Evolutionary conservation across 2,888 invertebrate species (phyloP).

Genomic region (Cephus runcator): DNA sequence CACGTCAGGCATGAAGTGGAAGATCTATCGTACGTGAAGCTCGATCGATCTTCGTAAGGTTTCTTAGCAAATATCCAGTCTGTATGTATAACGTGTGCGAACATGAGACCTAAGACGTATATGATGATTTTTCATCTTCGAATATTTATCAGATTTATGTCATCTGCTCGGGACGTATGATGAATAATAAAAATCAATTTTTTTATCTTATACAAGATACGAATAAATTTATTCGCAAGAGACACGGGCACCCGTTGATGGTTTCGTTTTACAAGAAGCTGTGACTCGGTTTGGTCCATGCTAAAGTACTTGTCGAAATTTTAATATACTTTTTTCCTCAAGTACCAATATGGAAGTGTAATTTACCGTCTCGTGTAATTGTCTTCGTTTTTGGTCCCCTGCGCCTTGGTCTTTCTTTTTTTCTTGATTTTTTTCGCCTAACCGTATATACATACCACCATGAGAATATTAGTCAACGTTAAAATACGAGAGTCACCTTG

Average conservation of each 20-base stretch:
- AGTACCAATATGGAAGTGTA: not conserved
- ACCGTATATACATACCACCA: not conserved
- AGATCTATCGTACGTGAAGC: not conserved
- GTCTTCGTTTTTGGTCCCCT: not conserved
- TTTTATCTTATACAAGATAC: not conserved
- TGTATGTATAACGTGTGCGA: not conserved
- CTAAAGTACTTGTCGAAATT: not conserved
- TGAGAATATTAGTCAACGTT: not conserved
- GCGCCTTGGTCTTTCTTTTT: not conserved
- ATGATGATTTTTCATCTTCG: not conserved
- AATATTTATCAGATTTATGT: not conserved
- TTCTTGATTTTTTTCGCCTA: not conserved
- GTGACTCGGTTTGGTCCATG: not conserved
- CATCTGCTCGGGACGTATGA: not conserved
- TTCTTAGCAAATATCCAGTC: not conserved
- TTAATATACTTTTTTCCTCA: not conserved
- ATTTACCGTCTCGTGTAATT: not conserved
- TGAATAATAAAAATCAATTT: not conserved
- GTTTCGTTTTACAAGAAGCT: not conserved
- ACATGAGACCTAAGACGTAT: not conserved
- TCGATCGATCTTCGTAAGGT: not conserved
- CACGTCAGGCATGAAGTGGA: not conserved
- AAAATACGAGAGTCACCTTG: constrained; percentile 31
- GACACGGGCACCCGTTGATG: not conserved
- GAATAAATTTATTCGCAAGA: not conserved